Base-by-base conservation (phyloP, 2,888 invertebrate genomes). In the Thereva unica region DNA sequence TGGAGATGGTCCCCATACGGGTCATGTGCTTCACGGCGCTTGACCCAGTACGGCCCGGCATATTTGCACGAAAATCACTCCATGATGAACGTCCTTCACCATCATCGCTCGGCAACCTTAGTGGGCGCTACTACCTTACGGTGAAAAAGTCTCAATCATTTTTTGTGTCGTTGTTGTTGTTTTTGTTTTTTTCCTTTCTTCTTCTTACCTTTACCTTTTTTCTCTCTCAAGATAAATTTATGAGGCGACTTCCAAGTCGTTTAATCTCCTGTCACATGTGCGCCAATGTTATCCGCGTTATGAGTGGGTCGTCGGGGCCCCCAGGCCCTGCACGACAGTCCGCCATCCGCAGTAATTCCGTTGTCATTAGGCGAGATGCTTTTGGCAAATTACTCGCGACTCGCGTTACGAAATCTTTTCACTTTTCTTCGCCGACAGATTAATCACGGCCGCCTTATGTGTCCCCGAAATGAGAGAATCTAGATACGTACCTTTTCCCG, bases 61-160 rank as follows among this genome's bases (percentile, higher is more conserved):
- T 61, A 61, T 61, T 61, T 61, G 50, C 61, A 61, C 61, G 61
- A 61, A 61, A 61, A 50, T 50, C 50, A 61, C 61, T 61, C 50
- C 61, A 50, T 61, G 61, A 50, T 50, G 61, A 61, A 61, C 61
- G 61, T 49, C 61, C 61, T 61, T 61, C 61, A 61, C 61, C 61
- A 61, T 61, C 61, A 61, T 61, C 61, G 49, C 61, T 41, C 23
- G 23, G 23, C 23, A 41, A 42, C 55, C 61, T 50, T 41, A 34
- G 61, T 61, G 61, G 61, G 61, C 61, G 61, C 61, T 61, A 61
- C 61, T 61, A 50, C 23, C 23, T 23, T 23, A 23, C 23, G 23
- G 23, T 23, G 23, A 23, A 23, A 23, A 23, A 23, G 23, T 23
- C 23, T 23, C 23, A 23, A 23, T 23, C 23, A 23, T 23, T 23